Base-by-base conservation (phyloP, 2,797 vertebrate genomes). In the Melanotaenia maccullochi region DNA sequence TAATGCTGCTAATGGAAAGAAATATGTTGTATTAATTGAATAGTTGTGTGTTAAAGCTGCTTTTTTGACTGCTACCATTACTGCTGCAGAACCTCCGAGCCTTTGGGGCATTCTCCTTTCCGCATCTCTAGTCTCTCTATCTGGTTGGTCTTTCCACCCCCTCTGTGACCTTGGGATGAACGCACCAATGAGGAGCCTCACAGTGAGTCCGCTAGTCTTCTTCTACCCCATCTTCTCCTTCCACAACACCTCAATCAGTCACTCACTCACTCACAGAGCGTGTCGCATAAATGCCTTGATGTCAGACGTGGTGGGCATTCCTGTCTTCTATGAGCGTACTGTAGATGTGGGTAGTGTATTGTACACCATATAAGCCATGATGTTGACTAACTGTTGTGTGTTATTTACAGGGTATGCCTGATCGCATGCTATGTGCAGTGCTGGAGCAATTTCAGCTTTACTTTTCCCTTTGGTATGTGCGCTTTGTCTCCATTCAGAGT, bases 361-460 rank as follows among this genome's bases (percentile, higher is more conserved):
- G 93, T 94, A 87, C 76, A 93, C 90, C 95, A 95, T 93, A 93
- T 92, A 86, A 95, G 88, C 94, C 94, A 94, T 94, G 91, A 92
- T 92, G 94, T 95, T 94, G 91, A 95, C 95, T 96, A 95, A 96
- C 94, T 95, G 94, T 95, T 93, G 90, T 96, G 94, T 95, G 95
- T 95, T 94, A 95, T 96, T 96, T 94, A 93, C 95, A 96, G 95
- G 95, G 93, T 94, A 94, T 96, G 95, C 94, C 95, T 95, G 94
- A 96, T 95, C 94, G 95, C 95, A 96, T 96, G 95, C 95, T 95
- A 95, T 96, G 94, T 95, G 94, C 95, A 94, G 93, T 96, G 94
- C 94, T 95, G 94, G 94, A 95, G 93, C 94, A 95, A 95, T 95
- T 96, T 95, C 95, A 95, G 94, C 95, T 95, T 95, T 95, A 95